Evolutionary conservation across 2,113 vertebrate genomes (phyloP), one percentile per base, ranked within the genome.

Genomic region (Pygoscelis antarcticus): DNA sequence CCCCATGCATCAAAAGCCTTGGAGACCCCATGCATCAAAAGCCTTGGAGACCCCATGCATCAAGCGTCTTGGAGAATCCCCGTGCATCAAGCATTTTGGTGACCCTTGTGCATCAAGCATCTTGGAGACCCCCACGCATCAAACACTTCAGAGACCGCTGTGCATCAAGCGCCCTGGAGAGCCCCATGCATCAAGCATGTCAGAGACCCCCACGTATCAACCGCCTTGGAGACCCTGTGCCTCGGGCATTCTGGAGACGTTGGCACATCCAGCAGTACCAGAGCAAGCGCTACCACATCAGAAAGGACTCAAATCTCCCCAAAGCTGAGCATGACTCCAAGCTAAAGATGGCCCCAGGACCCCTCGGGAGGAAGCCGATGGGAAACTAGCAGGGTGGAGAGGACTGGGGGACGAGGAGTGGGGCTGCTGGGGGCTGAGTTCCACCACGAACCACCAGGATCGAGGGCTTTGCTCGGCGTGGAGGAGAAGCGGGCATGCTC

Each of bases 401-500:
- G 46, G 51, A 51, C 6, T 7, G 1, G 2, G 20, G 10, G 14
- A 4, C 0, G 14, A 44, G 14, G 18, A 38, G 29, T 0, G 3
- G 8, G 22, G 6, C 36, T 64, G 54, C 8, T 2, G 19, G 11
- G 47, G 36, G 23, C 20, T 2, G 16, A 87, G 61, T 36, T 51
- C 74, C 60, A 26, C 74, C 38, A 14, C 0, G 11, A 75, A 25
- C 12, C 8, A 47, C 19, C 17, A 8, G 25, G 1, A 11, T 22
- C 0, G 1, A 72, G 52, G 16, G 38, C 44, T 80, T 30, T 68
- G 27, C 23, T 62, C 0, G 0, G 27, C 0, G 2, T 10, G 4
- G 27, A 8, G 78, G 70, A 76, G 8, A n/a, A 55, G 19, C 0
- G 1, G 77, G 47, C 25, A 4, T 1, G 22, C 97, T 98, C 88